phyloP scores from a whole-genome alignment of 2,113 vertebrate genomes.

The Puffinus mauretanicus region DNA sequence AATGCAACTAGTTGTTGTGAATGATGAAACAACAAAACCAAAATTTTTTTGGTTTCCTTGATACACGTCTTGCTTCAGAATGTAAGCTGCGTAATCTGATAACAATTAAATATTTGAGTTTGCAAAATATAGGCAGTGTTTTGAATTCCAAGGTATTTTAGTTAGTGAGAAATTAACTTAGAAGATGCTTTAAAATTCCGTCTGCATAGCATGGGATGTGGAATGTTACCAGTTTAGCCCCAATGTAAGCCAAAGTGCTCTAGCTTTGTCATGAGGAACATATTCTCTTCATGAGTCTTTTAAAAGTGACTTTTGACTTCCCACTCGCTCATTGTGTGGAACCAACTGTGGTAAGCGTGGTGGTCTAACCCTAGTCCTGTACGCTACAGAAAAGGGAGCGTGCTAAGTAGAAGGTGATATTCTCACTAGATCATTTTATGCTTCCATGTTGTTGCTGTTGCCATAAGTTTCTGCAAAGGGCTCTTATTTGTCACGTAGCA shows the following conservation, averaged over 20 bases:
- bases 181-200: slow-evolving; percentile 59
- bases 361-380: not conserved
- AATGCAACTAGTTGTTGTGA: slow-evolving; percentile 9
- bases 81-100: slow-evolving; percentile 23
- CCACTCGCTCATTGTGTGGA: not conserved
- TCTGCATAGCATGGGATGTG: not conserved
- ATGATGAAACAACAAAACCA: not conserved
- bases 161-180: slow-evolving; percentile 64
- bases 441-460: not conserved
- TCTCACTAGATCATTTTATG: not conserved
- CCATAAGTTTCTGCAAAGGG: not conserved
- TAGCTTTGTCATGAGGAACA: slow-evolving; percentile 10
- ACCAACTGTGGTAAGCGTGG: not conserved
- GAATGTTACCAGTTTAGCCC: slow-evolving; percentile 24
- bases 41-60: not conserved
- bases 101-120: slow-evolving; percentile 47
- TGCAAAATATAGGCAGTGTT: slow-evolving; percentile 38
- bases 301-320: not conserved
- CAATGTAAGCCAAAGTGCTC: not conserved
- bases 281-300: slow-evolving; percentile 9
- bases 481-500: not conserved
- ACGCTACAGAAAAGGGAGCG: not conserved
- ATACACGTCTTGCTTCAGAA: not conserved
- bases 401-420: not conserved
- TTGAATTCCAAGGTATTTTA: slow-evolving; percentile 43